phyloP scores from a whole-genome alignment of 2,113 vertebrate genomes.

The Alces alces region DNA sequence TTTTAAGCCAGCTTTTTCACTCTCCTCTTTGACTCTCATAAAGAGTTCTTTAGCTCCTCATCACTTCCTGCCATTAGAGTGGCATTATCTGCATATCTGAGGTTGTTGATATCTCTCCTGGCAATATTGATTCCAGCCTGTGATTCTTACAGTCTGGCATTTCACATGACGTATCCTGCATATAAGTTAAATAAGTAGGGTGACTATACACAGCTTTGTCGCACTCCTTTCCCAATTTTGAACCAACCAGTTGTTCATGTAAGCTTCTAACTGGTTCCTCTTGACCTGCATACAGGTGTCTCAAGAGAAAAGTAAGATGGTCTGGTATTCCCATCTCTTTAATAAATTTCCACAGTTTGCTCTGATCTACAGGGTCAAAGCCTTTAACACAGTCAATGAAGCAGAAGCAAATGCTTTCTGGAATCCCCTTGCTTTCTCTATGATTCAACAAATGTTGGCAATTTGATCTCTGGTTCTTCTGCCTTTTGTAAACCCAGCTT shows the following conservation, averaged over 20 bases:
- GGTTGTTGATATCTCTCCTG: not conserved
- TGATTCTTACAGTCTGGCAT: not conserved
- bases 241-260: not conserved
- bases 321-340: not conserved
- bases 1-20: not conserved
- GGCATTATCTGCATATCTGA: not conserved
- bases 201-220: not conserved
- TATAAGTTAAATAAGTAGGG: not conserved
- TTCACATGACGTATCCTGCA: not conserved
- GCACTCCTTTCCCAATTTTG: not conserved
- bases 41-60: not conserved
- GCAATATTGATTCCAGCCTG: not conserved
- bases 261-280: not conserved
- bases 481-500: not conserved
- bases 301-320: not conserved
- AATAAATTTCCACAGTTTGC: not conserved
- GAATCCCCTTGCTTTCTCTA: not conserved
- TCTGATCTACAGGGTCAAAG: not conserved
- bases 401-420: not conserved
- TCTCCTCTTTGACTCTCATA: not conserved
- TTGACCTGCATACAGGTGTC: not conserved
- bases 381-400: not conserved
- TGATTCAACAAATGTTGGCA: not conserved
- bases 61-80: not conserved
- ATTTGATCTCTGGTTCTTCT: not conserved